These are phyloP conservation scores for Halcyon chelicuti DNA, from an alignment of 2,797 vertebrate genomes.

Conservation along the genomic window DNA sequence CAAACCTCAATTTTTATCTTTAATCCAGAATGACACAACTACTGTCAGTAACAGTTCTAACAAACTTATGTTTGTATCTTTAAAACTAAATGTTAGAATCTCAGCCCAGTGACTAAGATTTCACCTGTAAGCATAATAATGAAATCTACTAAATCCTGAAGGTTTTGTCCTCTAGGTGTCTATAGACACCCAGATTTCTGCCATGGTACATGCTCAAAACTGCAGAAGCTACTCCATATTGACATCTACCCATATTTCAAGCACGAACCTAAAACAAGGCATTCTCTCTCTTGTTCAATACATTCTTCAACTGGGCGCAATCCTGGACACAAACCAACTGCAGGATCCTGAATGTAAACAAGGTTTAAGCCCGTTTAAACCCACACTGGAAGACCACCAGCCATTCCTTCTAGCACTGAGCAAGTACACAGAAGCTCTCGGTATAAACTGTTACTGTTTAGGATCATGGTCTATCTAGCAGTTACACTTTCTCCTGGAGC, in stretches of 20 bases:
- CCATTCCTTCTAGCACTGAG: background rate
- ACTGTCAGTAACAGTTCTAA: background rate
- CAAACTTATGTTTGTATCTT: background rate
- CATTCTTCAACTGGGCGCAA: background rate
- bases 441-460: background rate
- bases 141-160: background rate
- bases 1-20: background rate
- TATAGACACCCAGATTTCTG: background rate
- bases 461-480: background rate
- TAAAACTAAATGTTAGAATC: background rate
- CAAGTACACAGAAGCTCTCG: background rate
- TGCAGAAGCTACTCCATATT: background rate
- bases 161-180: background rate
- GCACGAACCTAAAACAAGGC: background rate
- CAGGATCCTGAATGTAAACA: background rate
- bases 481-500: background rate
- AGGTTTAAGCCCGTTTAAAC: background rate
- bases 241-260: background rate
- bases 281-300: background rate
- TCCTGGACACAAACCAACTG: background rate
- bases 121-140: background rate
- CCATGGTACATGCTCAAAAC: background rate
- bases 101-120: background rate
- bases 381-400: background rate
- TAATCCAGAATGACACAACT: background rate